Conservation (phyloP, 2,888 invertebrate species). For the Pogonocherus hispidulus region DNA sequence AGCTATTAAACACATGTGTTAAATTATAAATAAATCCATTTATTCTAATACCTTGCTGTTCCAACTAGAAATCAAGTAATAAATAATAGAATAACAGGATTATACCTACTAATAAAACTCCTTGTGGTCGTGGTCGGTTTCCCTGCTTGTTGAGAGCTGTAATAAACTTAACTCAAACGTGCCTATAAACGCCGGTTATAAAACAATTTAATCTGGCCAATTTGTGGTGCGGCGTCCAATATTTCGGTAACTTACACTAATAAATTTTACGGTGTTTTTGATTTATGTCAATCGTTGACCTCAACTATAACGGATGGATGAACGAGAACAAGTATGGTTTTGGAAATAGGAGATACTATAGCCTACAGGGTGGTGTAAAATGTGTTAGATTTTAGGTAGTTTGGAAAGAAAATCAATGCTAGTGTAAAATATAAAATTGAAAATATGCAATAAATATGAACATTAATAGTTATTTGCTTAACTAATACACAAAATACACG, state of each 20-base stretch:
- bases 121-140: constrained; percentile 11
- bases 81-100: constrained; percentile 13
- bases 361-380: no score
- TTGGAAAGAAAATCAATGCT: no score
- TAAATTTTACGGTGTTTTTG: constrained; percentile 44
- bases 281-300: constrained; percentile 43
- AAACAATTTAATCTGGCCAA: constrained; percentile 46
- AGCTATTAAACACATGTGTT: neutral
- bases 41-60: neutral
- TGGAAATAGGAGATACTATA: neutral
- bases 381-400: no score
- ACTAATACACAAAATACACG: no score
- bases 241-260: constrained; percentile 42
- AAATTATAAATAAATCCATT: neutral
- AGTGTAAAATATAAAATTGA: no score
- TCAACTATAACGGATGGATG: constrained; percentile 31
- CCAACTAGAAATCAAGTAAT: neutral
- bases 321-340: constrained; percentile 7
- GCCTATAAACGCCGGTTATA: constrained; percentile 36
- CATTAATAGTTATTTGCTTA: no score
- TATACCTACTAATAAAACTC: constrained; percentile 20
- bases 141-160: constrained; percentile 24
- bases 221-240: constrained; percentile 40
- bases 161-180: constrained; percentile 36
- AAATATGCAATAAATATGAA: no score